phyloP scores from a whole-genome alignment of 2,113 vertebrate genomes.

The Urocitellus parryii region DNA sequence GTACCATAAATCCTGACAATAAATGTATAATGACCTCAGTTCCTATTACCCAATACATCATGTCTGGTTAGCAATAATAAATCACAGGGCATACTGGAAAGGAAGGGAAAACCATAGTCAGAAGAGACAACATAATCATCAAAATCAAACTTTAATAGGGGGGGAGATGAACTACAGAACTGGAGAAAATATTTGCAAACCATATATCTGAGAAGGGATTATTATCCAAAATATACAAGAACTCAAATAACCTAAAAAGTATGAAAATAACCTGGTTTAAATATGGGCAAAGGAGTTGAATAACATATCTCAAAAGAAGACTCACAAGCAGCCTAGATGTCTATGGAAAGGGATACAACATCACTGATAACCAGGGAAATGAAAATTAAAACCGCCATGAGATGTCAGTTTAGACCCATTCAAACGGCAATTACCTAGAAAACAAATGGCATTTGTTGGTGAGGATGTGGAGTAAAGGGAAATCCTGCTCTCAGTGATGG shows the following conservation, averaged over 20 bases:
- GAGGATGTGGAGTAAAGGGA: not conserved
- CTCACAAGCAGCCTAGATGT: not conserved
- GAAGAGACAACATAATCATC: not conserved
- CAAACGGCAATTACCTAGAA: not conserved
- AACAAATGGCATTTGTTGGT: not conserved
- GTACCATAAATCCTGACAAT: not conserved
- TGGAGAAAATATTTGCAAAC: not conserved
- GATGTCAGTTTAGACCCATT: not conserved
- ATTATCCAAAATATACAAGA: not conserved
- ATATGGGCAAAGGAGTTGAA: not conserved
- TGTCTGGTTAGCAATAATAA: not conserved
- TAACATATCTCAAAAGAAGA: not conserved
- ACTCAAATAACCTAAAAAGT: not conserved
- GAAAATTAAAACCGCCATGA: not conserved
- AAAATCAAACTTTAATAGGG: not conserved
- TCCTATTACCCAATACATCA: not conserved
- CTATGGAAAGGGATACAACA: not conserved
- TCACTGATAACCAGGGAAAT: not conserved
- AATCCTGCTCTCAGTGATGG: not conserved
- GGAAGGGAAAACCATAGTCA: not conserved
- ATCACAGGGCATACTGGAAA: not conserved
- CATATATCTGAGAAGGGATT: not conserved
- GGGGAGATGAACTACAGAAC: not conserved
- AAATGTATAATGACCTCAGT: not conserved
- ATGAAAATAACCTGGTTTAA: not conserved